A percentile compares a stretch with the other conserved stretches of the same genome.
phyloP scores from a whole-genome alignment of 1,140 invertebrate species.

The Caerostris extrusa region DNA sequence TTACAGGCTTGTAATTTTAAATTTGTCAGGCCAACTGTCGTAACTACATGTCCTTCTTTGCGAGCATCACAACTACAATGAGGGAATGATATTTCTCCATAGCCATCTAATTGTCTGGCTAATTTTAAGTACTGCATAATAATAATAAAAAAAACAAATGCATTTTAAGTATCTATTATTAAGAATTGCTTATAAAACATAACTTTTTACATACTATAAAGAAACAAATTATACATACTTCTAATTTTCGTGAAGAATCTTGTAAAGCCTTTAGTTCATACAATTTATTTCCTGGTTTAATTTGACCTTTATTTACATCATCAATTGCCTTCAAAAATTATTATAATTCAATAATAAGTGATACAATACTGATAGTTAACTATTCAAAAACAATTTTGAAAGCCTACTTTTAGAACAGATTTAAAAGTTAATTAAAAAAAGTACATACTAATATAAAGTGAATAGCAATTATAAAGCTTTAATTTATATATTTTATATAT shows the following conservation, averaged over 20 bases:
- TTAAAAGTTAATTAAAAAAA: neutral
- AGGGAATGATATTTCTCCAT: slow-evolving; percentile 95
- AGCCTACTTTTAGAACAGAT: neutral
- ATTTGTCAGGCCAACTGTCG: slow-evolving; percentile 87
- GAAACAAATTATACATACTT: slow-evolving; percentile 83
- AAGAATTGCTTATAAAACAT: neutral
- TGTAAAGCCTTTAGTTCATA: slow-evolving; percentile 97
- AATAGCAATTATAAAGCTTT: too few species aligned
- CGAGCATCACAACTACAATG: slow-evolving; percentile 96
- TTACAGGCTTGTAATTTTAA: slow-evolving; percentile 94
- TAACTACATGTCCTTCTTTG: slow-evolving; percentile 94
- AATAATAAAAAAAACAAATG: neutral
- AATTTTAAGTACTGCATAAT: slow-evolving; percentile 88
- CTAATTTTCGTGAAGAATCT: slow-evolving; percentile 91
- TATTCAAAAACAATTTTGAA: neutral
- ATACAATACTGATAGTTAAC: neutral
- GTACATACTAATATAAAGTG: neutral
- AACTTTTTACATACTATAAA: neutral
- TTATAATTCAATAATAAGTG: too few species aligned
- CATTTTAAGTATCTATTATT: neutral
- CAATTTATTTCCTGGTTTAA: slow-evolving; percentile 92
- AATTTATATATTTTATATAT: too few species aligned
- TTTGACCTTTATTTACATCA: slow-evolving; percentile 95
- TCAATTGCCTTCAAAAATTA: slow-evolving; percentile 88
- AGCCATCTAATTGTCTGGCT: slow-evolving; percentile 92